Evolutionary conservation across 2,888 invertebrate species (phyloP), one percentile per base, ranked within the genome.

Genomic region (Cryptus viduatorius): DNA sequence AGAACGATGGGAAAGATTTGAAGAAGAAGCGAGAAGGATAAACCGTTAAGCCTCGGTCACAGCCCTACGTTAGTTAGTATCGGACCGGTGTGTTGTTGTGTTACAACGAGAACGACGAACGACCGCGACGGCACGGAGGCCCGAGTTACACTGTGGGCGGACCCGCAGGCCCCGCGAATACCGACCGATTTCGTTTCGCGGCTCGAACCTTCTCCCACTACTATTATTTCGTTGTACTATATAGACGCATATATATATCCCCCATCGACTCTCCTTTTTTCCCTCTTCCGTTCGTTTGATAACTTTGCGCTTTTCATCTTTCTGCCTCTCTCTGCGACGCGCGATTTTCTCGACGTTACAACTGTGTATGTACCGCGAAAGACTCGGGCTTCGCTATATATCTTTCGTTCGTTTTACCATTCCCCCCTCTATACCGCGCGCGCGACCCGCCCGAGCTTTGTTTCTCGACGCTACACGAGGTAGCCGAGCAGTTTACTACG

Each of bases 101-200:
- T 59, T 75, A 68, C 31, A 31, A 42, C 44, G 71, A 77, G 8
- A 8, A 19, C 56, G 56, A 56, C 56, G 16, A 56, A 71, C 76
- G 85, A 85, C 82, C 64, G 69, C 65, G 86, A 86, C 79, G 82
- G 86, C 73, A 86, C 83, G 83, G 79, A 84, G 84, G 83, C 69
- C 79, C 85, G 79, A 78, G 86, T 84, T 82, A 82, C 78, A 84
- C 86, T 86, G 85, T 85, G 85, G 85, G 86, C 86, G 86, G 86
- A 86, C 81, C 82, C 85, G 83, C 85, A 68, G 82, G 79, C 83
- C 79, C 85, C 85, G 83, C 85, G 79, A 85, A 82, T 84, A 82
- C 86, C 84, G 82, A 80, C 78, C 83, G 83, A 84, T 86, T 85
- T 86, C 83, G 79, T 85, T 84, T 85, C 79, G 78, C 84, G 77